phyloP scores from a whole-genome alignment of 2,797 vertebrate species.

The Parambassis ranga region DNA sequence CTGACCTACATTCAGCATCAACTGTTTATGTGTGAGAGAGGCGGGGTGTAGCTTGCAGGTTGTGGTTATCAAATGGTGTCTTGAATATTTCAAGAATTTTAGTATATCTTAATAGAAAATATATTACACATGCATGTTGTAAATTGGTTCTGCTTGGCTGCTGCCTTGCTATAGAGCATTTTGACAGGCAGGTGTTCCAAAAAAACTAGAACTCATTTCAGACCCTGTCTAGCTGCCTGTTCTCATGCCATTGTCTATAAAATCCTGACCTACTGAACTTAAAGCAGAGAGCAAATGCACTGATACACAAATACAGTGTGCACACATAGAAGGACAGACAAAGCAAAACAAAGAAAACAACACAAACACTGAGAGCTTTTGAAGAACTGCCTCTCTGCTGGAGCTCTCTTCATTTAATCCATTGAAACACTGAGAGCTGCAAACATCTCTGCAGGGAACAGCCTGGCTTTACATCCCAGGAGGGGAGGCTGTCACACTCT shows the following conservation, averaged over 20 bases:
- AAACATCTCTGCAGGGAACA: conserved; percentile 25
- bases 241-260: neutral
- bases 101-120: too few relatives aligned
- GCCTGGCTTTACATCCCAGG: neutral
- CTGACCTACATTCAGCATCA: conserved; percentile 75
- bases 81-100: too few relatives aligned
- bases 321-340: neutral
- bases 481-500: neutral
- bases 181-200: too few relatives aligned
- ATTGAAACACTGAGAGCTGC: conserved; percentile 9
- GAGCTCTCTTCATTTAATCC: conserved; percentile 11
- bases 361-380: neutral
- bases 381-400: conserved; percentile 8
- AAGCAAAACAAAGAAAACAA: neutral
- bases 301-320: neutral
- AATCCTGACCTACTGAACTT: neutral
- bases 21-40: conserved; percentile 24
- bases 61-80: too few relatives aligned
- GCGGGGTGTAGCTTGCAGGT: too few relatives aligned
- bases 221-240: too few relatives aligned
- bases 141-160: too few relatives aligned
- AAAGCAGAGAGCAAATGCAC: neutral
- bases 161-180: too few relatives aligned
- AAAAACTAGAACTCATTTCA: too few relatives aligned
- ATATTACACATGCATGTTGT: too few relatives aligned